Conservation (phyloP, 2,888 invertebrate genomes). For the Dione vanillae region DNA sequence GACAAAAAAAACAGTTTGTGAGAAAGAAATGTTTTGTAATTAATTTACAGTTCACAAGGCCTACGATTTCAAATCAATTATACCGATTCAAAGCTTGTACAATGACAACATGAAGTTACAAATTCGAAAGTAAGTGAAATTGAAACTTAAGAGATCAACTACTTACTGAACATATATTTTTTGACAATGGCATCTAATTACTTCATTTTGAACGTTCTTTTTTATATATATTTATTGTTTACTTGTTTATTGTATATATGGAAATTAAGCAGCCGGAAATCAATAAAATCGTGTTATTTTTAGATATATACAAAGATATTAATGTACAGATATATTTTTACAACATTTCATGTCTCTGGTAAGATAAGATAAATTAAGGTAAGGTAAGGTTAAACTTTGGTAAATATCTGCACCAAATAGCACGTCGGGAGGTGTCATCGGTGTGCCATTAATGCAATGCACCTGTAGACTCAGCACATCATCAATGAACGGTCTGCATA, state of each 20-base stretch:
- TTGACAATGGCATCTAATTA: no score
- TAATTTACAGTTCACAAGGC: constrained; percentile 2
- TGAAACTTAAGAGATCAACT: not conserved
- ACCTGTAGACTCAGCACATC: no score
- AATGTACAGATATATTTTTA: not conserved
- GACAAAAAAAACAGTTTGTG: not conserved
- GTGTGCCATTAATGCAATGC: no score
- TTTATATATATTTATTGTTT: no score
- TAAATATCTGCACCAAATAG: no score
- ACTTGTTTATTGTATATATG: no score
- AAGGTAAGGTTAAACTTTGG: no score
- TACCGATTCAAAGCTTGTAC: not conserved
- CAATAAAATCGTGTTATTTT: constrained; percentile 3
- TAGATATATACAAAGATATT: not conserved
- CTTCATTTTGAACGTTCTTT: no score
- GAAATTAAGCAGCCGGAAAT: not conserved
- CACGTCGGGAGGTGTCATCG: no score
- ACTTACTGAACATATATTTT: not conserved
- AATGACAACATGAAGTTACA: not conserved
- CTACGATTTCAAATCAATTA: constrained; percentile 2
- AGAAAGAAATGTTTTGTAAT: constrained; percentile 1
- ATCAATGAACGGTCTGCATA: no score
- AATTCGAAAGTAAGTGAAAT: not conserved
- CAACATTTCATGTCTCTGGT: not conserved
- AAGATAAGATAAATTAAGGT: no score